Base-by-base conservation (phyloP, 2,797 vertebrate species). In the Micropoecilia bifurca region DNA sequence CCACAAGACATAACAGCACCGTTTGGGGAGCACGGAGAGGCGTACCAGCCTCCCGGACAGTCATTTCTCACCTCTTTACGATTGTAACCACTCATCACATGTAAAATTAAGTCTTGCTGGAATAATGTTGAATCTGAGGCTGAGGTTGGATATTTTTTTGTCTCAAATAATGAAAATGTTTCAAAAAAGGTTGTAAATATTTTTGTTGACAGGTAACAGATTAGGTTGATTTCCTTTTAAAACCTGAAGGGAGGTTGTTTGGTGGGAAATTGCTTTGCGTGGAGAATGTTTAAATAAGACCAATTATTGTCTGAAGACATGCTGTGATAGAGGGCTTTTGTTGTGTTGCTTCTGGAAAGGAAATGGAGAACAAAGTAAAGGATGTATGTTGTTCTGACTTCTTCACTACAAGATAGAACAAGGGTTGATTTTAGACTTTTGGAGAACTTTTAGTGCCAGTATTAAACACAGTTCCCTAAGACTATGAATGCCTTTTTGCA, bases 1-100 rank as follows among this genome's bases (percentile, higher is more conserved):
- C 83, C 87, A 91, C 79, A 88, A 45, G 89, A 86, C 89, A 85
- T 92, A 94, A 94, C 88, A 78, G 87, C 25, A 8, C 50, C 88
- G 86, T 88, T 85, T 50, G 73, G 89, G 92, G 92, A 90, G 79
- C 84, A 85, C 46, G 78, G 85, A 71, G 50, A 83, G 85, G 78
- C 53, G 28, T 88, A 87, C n/a, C 83, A 55, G 71, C 85, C 79
- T 85, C 76, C 46, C 69, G 74, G 78, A 63, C 89, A 85, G 50
- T 88, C 81, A 84, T 87, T 79, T 76, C 81, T 85, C 75, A 78
- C 66, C 5, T 4, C 61, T 77, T 69, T 83, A 84, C 82, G 81
- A 87, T 73, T 85, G 80, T 80, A 81, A 85, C 59, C 48, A 66
- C 41, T 59, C 76, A 66, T 80, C 76, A 84, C 45, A 75, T 28